Evolutionary conservation across 2,888 invertebrate genomes (phyloP), one percentile per base, ranked within the genome.

Genomic region (Eupithecia vulgata): DNA sequence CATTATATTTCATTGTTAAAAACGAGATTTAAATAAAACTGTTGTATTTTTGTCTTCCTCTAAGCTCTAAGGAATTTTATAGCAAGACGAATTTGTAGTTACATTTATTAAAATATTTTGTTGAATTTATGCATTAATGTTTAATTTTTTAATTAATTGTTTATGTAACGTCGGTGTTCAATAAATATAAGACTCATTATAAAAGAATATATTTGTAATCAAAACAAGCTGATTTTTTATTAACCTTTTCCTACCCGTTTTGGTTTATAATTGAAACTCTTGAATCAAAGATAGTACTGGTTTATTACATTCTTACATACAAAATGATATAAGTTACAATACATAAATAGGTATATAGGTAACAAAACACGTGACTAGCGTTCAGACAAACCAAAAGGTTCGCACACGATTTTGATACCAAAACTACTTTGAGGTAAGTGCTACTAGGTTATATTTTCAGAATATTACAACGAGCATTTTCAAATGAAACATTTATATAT

Each of bases 321-420:
- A 78, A 71, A 74, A 78, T 72, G 73, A 88, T 87, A 91, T 91
- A 93, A 91, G 91, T 92, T 94, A 92, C 88, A 91, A 93, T 93
- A 93, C 91, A 94, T 92, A 94, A 91, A 91, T 88, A 91, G 87
- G 76, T 87, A 90, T 90, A 90, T 90, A 94, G 94, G 94, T 94
- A 94, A 94, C 94, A 90, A 93, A 94, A 91, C 88, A 88, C 90
- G 90, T 94, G 94, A 94, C 94, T 94, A 94, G 94, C 91, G 91
- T 89, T 87, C 84, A 87, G 83, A 88, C 83, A 88, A 71, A 74
- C 69, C 48, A 70, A 77, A 59, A 25, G 72, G 61, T 69, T 68
- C 65, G 67, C 64, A 69, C 68, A 71, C 71, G 78, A 75, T 69
- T 78, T 78, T 79, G 76, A 79, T 76, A 75, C 72, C 70, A 67